phyloP scores from a whole-genome alignment of 2,888 invertebrate species.

The Malachius bipustulatus region DNA sequence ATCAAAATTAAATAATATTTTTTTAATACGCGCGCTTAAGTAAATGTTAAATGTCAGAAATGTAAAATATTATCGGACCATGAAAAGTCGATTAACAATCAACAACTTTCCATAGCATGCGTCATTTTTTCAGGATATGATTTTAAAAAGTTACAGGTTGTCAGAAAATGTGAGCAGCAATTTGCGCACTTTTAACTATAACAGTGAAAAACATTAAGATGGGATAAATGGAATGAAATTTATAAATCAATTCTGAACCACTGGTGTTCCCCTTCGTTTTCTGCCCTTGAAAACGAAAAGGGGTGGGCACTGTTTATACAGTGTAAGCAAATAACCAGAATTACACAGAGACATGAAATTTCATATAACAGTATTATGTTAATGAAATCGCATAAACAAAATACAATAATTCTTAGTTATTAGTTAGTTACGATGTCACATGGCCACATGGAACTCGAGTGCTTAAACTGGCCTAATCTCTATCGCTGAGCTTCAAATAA shows the following conservation, averaged over 20 bases:
- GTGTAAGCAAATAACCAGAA: constrained; percentile 36
- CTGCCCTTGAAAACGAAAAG: constrained; percentile 36
- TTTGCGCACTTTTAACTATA: constrained; percentile 18
- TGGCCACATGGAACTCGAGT: constrained; percentile 35
- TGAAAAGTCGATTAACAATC: no score
- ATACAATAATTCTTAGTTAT: constrained; percentile 32
- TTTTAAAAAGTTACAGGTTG: constrained; percentile 13
- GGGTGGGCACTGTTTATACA: constrained; percentile 31
- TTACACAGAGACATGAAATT: constrained; percentile 35
- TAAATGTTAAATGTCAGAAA: no score
- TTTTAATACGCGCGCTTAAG: no score
- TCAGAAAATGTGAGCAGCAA: constrained; percentile 20
- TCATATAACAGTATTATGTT: constrained; percentile 31
- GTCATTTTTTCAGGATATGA: no score
- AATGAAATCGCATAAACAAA: constrained; percentile 35
- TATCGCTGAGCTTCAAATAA: constrained; percentile 26
- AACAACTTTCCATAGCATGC: no score
- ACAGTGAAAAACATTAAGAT: constrained; percentile 14
- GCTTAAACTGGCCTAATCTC: constrained; percentile 21
- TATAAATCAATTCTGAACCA: constrained; percentile 35
- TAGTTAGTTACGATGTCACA: constrained; percentile 26
- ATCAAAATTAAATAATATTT: no score
- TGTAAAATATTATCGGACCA: no score
- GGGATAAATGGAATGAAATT: not conserved
- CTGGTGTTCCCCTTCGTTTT: constrained; percentile 35